Base-by-base conservation (phyloP, 1,140 invertebrate species). In the Hormaphis cornu region DNA sequence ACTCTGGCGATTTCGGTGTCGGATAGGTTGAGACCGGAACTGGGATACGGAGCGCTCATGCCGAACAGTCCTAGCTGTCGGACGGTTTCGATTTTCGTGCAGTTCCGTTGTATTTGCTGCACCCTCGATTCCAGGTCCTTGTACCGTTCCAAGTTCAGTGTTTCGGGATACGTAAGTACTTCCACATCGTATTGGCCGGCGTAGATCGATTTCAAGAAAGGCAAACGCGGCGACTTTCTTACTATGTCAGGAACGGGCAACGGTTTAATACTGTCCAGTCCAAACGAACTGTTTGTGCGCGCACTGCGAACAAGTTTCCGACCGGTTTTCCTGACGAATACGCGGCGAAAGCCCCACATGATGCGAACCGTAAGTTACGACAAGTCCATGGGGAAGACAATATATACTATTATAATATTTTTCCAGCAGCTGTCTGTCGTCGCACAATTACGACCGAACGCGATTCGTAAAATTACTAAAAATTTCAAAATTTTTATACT, bases 121-220 rank as follows among this genome's bases (percentile, higher is more conserved):
- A 69, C 22, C 20, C 59, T 53, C 4, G 56, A 56, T 33, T 83
- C 75, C 3, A 87, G 75, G 18, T 77, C 84, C 71, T 85, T 81
- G 30, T 77, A 76, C 69, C 82, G 78, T 63, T 87, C 84, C 33
- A 78, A 76, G 52, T 79, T 79, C 40, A 86, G 74, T 53, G 82
- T 79, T 74, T 81, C 77, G 5, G 80, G 80, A 73, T 75, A 82
- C 7, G 76, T 77, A 26, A 82, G 73, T 9, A 77, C 69, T 50
- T 79, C 74, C 14, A 71, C 71, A 70, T 79, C 78, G 71, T 77
- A 78, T 12, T 74, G 71, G 26, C 78, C 78, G 2, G 75, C 16
- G 70, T 78, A 79, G 7, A 78, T 33, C 33, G 75, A 74, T 71
- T 77, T 78, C 1, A 71, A 75, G 70, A 79, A 79, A 6, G 78